A percentile compares a stretch with the other conserved stretches of the same genome.
phyloP scores from a whole-genome alignment of 2,888 invertebrate species.

The Portevinia maculata region DNA sequence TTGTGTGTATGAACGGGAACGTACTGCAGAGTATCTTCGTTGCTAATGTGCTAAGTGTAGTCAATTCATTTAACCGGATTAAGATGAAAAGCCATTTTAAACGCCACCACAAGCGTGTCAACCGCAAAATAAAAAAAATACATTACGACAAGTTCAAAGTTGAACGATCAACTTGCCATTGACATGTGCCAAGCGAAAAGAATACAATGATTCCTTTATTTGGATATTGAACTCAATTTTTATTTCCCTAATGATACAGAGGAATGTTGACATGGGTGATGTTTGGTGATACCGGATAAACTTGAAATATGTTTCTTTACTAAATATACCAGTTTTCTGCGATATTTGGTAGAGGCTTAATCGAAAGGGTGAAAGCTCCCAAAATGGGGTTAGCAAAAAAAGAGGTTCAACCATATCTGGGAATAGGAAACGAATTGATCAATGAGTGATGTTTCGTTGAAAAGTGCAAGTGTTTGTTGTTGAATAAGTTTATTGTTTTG shows the following conservation, averaged over 20 bases:
- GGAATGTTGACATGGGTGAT: conserved; percentile 37
- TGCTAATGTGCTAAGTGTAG: conserved; percentile 66
- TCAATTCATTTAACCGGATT: conserved; percentile 66
- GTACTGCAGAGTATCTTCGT: conserved; percentile 2
- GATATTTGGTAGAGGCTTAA: background rate
- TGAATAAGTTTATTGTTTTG: conserved; percentile 4
- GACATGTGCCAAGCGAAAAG: conserved; percentile 46
- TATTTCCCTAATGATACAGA: conserved; percentile 71
- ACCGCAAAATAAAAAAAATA: conserved; percentile 8
- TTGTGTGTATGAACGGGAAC: background rate
- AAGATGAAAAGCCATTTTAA: conserved; percentile 45
- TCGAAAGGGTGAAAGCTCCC: conserved; percentile 58
- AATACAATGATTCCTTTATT: conserved; percentile 68
- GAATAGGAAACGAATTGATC: conserved; percentile 16
- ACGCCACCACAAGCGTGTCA: conserved; percentile 43
- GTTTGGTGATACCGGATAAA: conserved; percentile 60
- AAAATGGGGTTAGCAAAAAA: conserved; percentile 15
- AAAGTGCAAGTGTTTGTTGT: conserved; percentile 11
- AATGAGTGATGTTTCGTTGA: background rate
- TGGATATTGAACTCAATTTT: conserved; percentile 73
- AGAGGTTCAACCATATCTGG: conserved; percentile 8
- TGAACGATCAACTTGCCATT: conserved; percentile 72
- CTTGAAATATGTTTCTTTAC: conserved; percentile 62
- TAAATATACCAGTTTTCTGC: conserved; percentile 51
- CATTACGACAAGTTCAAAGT: conserved; percentile 61